phyloP scores from a whole-genome alignment of 2,797 vertebrate species.

The Sibirionetta formosa region DNA sequence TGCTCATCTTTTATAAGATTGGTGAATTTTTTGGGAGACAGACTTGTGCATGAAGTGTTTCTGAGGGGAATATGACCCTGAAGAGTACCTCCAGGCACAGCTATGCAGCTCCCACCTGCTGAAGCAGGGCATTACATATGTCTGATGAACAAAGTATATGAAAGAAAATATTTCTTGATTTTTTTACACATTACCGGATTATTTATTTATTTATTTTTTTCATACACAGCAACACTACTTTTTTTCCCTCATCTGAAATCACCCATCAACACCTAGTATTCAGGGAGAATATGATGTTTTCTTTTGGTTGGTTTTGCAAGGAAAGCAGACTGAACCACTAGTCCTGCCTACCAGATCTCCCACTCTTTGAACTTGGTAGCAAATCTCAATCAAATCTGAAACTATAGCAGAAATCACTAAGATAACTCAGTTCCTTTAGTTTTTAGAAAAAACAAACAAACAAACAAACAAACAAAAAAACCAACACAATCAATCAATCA shows the following conservation, averaged over 20 bases:
- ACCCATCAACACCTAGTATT: neutral
- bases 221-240: neutral
- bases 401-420: neutral
- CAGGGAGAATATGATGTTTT: neutral
- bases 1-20: neutral
- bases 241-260: neutral
- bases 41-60: neutral
- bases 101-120: neutral
- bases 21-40: neutral
- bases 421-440: neutral
- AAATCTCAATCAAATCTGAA: neutral
- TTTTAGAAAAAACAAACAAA: neutral
- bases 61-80: neutral
- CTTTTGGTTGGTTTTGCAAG: neutral
- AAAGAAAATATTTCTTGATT: neutral
- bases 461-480: too few species aligned
- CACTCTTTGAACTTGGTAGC: neutral
- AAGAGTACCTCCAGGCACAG: accelerated
- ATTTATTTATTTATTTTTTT: neutral
- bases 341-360: neutral
- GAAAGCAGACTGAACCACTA: neutral
- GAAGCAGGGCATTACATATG: neutral
- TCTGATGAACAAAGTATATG: neutral
- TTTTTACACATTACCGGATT: neutral
- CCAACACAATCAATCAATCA: too few species aligned